Percentiles rank a stretch among this genome's conserved stretches.
These are phyloP conservation scores for Stigmatopora argus DNA, from an alignment of 2,113 vertebrate genomes.

Conservation along the genomic window DNA sequence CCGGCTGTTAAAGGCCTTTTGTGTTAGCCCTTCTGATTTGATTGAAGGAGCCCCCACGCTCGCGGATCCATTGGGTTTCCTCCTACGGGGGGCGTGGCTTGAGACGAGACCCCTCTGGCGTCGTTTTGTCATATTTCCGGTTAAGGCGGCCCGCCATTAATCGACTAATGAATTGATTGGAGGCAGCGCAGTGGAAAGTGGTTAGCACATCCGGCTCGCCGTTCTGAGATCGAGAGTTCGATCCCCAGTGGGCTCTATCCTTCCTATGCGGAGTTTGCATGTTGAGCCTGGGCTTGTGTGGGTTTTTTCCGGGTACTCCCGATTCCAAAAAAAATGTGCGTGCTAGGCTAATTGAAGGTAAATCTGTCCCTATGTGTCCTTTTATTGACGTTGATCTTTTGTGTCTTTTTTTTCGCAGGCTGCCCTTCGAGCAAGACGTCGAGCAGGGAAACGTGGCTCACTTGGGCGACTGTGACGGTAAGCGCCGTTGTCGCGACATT, in stretches of 20 bases:
- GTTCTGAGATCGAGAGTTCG: too few species aligned
- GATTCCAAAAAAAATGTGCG: too few species aligned
- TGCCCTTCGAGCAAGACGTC: constrained; percentile 87
- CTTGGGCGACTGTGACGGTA: constrained; percentile 92
- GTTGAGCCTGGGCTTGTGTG: too few species aligned
- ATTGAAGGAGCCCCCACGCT: constrained; percentile 61
- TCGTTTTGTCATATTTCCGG: constrained; percentile 16
- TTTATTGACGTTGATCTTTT: constrained; percentile 39
- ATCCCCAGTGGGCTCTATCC: too few species aligned
- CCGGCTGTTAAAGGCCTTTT: constrained; percentile 55
- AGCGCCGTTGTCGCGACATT: constrained; percentile 35
- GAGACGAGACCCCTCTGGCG: constrained; percentile 35
- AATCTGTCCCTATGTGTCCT: too few species aligned
- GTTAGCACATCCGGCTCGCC: too few species aligned
- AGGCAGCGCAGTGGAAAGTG: too few species aligned
- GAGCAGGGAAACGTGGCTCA: constrained; percentile 81
- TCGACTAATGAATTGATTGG: too few species aligned
- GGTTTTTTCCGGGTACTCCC: too few species aligned
- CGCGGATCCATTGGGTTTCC: constrained; percentile 55
- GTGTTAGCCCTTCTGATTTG: constrained; percentile 52
- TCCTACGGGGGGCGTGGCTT: constrained; percentile 45
- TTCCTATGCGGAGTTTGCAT: too few species aligned
- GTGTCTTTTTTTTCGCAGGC: constrained; percentile 66
- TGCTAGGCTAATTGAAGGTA: too few species aligned
- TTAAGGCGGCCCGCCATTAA: too few species aligned